Evolutionary conservation across 2,888 invertebrate species (phyloP).

Genomic region (Acanthosoma haemorrhoidale): DNA sequence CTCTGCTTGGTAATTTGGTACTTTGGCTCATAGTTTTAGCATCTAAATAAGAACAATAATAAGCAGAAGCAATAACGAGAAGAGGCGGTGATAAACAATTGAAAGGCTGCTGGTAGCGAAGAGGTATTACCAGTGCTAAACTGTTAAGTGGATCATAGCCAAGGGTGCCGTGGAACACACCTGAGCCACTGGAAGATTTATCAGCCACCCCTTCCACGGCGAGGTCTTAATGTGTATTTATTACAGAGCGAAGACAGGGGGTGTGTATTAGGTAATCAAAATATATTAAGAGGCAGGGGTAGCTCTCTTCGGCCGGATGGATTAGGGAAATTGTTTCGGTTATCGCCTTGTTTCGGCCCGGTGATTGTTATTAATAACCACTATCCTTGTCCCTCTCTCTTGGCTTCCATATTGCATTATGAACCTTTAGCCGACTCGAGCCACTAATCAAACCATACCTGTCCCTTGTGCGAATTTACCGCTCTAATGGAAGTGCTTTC

Average conservation of each 20-base stretch:
- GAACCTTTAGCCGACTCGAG: background rate
- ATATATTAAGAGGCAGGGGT: conserved; percentile 35
- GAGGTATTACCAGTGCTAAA: background rate
- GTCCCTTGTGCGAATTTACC: background rate
- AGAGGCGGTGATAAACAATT: no score
- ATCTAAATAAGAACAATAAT: no score
- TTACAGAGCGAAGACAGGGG: background rate
- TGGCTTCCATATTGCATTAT: conserved; percentile 2
- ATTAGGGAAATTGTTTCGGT: conserved; percentile 37
- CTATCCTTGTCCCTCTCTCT: background rate
- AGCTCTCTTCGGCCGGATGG: conserved; percentile 34
- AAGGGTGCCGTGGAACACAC: background rate
- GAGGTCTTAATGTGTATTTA: conserved; percentile 26
- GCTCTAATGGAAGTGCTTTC: conserved; percentile 1
- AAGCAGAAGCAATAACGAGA: no score
- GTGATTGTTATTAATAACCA: conserved; percentile 37
- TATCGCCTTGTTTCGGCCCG: conserved; percentile 17
- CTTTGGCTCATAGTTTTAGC: no score
- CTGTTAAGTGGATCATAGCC: background rate
- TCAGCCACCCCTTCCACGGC: conserved; percentile 5
- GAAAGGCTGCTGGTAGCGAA: no score
- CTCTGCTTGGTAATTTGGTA: no score
- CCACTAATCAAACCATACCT: background rate
- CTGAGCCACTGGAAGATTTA: conserved; percentile 27
- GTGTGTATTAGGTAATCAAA: conserved; percentile 36